Conservation (phyloP, 2,888 invertebrate species). For the Ischnus inquisitorius region DNA sequence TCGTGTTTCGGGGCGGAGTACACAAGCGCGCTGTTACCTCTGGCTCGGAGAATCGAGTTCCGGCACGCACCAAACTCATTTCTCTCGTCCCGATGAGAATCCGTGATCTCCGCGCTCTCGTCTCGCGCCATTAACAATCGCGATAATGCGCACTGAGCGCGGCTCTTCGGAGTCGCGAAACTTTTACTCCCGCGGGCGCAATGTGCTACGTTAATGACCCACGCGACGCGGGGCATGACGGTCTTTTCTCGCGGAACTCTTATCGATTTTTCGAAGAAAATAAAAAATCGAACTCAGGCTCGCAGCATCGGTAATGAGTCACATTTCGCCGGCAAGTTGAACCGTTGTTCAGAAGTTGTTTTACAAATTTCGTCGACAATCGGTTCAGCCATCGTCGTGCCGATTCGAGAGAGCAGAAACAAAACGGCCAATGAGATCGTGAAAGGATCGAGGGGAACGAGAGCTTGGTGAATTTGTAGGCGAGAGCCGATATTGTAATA, state of each 20-base stretch:
- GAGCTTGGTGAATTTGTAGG: conserved; percentile 52
- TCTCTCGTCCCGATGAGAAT: conserved; percentile 43
- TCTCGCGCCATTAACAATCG: conserved; percentile 9
- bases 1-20: conserved; percentile 78
- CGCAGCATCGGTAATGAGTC: conserved; percentile 53
- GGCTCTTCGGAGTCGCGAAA: conserved; percentile 54
- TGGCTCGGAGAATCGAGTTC: conserved; percentile 60
- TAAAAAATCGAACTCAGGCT: conserved; percentile 59
- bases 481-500: conserved; percentile 31
- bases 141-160: not conserved
- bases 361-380: conserved; percentile 55
- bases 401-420: conserved; percentile 42
- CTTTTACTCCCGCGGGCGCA: conserved; percentile 23
- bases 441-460: conserved; percentile 4
- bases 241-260: not conserved
- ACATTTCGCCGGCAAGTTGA: conserved; percentile 12
- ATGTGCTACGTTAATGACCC: conserved; percentile 53
- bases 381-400: not conserved
- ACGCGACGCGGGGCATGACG: conserved; percentile 58
- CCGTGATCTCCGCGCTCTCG: conserved; percentile 19
- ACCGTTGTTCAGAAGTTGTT: conserved; percentile 44
- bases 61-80: conserved; percentile 56
- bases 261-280: conserved; percentile 34
- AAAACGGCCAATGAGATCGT: conserved; percentile 17
- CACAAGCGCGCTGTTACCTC: conserved; percentile 51